Evolutionary conservation across 2,113 vertebrate genomes (phyloP).

Genomic region (Istiophorus platypterus): DNA sequence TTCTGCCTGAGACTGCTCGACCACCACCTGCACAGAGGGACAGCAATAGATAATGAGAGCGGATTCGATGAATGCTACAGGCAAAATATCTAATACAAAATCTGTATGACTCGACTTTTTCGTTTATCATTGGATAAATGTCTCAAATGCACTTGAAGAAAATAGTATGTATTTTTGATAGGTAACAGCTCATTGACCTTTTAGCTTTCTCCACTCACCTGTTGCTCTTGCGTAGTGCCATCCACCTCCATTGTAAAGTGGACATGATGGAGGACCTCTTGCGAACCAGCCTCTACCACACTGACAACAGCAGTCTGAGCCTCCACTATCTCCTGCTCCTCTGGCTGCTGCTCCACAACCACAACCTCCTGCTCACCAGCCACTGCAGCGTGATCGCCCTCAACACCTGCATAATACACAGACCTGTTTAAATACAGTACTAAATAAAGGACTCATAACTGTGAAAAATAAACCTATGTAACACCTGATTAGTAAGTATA

Average conservation of each 20-base stretch:
- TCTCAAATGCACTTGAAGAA: background rate
- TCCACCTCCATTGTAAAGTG: slow-evolving; percentile 93
- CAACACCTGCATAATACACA: slow-evolving; percentile 78
- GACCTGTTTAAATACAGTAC: background rate
- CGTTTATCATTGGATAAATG: background rate
- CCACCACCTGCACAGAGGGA: slow-evolving; percentile 71
- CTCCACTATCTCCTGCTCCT: slow-evolving; percentile 70
- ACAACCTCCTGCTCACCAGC: slow-evolving; percentile 61
- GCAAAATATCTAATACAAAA: background rate
- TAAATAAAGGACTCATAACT: background rate
- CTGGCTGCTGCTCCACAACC: slow-evolving; percentile 64
- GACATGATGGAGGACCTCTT: slow-evolving; percentile 91
- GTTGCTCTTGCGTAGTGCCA: slow-evolving; percentile 77
- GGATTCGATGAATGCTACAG: background rate
- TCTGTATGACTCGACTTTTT: no score
- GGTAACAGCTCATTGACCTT: background rate
- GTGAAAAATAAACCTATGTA: background rate
- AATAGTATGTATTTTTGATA: background rate
- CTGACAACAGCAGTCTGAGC: slow-evolving; percentile 87
- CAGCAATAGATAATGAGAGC: background rate
- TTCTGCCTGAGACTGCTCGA: slow-evolving; percentile 78
- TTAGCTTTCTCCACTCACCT: slow-evolving; percentile 57
- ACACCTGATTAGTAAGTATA: background rate
- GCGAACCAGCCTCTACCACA: slow-evolving; percentile 90
- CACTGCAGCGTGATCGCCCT: slow-evolving; percentile 54